Conservation (phyloP, 2,797 vertebrate species). For the Chaunax sp. region DNA sequence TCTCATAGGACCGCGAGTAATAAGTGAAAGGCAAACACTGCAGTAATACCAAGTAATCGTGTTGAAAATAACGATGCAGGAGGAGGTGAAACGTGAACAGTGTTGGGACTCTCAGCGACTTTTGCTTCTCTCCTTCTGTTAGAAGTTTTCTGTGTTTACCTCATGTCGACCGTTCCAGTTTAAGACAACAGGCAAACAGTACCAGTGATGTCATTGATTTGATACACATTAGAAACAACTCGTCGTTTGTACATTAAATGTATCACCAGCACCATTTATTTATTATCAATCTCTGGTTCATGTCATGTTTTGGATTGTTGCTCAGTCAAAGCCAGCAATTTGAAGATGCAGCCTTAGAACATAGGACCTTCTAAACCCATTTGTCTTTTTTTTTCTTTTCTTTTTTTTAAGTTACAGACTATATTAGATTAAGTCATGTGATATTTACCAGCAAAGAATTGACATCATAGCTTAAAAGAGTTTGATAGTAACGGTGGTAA, state of each 20-base stretch:
- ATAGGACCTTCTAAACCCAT: no score
- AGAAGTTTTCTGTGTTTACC: background rate
- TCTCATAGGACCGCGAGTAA: conserved; percentile 24
- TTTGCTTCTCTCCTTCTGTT: background rate
- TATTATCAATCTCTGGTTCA: no score
- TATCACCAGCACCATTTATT: no score
- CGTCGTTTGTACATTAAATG: no score
- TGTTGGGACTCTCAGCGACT: background rate
- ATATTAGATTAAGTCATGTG: no score
- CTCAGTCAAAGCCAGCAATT: background rate
- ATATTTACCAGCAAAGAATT: no score
- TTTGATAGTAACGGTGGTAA: no score
- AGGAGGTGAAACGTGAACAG: background rate
- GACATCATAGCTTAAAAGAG: no score
- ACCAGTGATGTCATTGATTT: conserved; percentile 7
- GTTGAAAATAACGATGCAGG: background rate
- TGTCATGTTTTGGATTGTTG: background rate
- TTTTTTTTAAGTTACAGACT: no score
- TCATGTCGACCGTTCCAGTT: background rate
- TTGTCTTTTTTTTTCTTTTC: no score
- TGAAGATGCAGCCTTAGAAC: no score
- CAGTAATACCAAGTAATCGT: conserved; percentile 17
- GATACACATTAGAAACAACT: background rate
- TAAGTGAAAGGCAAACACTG: conserved; percentile 45
- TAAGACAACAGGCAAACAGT: no score